These are phyloP conservation scores for Lathamus discolor DNA, from an alignment of 2,113 vertebrate species.

Conservation along the genomic window DNA sequence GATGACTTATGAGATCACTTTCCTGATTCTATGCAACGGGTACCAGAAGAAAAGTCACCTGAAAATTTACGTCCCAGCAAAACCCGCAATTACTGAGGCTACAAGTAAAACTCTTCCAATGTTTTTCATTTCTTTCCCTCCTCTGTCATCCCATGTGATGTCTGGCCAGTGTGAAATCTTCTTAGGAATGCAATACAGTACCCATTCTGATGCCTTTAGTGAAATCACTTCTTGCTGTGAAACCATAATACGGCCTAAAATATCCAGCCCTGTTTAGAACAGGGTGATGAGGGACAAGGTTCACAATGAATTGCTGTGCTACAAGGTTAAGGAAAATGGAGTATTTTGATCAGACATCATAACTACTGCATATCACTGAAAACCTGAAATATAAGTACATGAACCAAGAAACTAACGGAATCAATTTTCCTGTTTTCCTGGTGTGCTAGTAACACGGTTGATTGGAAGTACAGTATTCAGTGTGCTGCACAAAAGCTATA, in stretches of 20 bases:
- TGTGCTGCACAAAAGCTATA: not conserved
- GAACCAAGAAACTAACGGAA: not conserved
- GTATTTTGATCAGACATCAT: not conserved
- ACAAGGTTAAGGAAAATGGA: not conserved
- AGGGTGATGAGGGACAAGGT: not conserved
- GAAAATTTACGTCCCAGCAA: not conserved
- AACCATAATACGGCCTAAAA: not conserved
- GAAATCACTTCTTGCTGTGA: not conserved
- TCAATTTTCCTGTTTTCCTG: not conserved
- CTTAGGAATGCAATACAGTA: not conserved
- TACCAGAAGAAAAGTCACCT: not conserved
- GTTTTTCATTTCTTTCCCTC: not conserved
- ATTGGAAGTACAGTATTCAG: not conserved
- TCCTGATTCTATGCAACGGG: not conserved
- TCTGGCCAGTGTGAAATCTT: not conserved
- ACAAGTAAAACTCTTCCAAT: not conserved
- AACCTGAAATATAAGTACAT: not conserved
- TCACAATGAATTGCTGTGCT: not conserved
- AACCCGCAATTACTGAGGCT: not conserved
- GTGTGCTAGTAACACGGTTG: fast-evolving
- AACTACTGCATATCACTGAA: not conserved
- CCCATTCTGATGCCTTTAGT: not conserved
- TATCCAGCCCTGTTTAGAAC: not conserved
- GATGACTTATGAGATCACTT: fast-evolving
- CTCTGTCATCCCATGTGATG: not conserved